Percentiles rank a stretch among this genome's conserved stretches.
phyloP scores from a whole-genome alignment of 2,888 invertebrate genomes.

The Micropterix aruncella region DNA sequence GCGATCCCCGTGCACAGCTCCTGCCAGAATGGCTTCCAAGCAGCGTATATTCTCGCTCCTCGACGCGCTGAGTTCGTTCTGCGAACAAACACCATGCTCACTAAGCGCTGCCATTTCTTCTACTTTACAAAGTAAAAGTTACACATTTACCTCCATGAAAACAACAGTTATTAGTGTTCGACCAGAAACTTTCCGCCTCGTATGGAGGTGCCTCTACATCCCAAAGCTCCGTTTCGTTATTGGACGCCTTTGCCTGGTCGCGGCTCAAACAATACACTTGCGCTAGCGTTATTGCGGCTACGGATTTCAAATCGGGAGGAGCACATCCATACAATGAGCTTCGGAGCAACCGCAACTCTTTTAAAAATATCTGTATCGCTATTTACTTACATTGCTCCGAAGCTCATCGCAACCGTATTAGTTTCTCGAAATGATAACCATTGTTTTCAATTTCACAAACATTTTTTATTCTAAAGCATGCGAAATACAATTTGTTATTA shows the following conservation, averaged over 20 bases:
- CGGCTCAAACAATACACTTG: no score
- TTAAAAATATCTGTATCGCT: no score
- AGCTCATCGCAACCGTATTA: no score
- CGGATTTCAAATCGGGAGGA: no score
- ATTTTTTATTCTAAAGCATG: conserved; percentile 13
- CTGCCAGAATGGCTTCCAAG: conserved; percentile 53
- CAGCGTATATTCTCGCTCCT: conserved; percentile 79
- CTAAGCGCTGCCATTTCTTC: not conserved
- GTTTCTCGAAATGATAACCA: not conserved
- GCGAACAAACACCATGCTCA: not conserved
- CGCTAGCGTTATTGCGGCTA: no score
- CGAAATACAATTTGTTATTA: conserved; percentile 7
- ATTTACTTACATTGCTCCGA: no score
- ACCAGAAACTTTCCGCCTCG: not conserved
- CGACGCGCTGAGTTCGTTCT: conserved; percentile 75
- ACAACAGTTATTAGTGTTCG: not conserved
- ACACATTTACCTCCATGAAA: not conserved
- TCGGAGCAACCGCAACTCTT: no score
- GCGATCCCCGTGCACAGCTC: conserved; percentile 23
- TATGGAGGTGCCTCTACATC: no score
- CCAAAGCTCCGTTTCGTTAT: no score
- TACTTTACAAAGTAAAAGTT: not conserved
- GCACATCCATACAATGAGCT: no score
- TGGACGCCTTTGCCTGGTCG: no score
- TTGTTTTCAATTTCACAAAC: conserved; percentile 5